Percentiles rank a stretch among this genome's conserved stretches.
phyloP scores from a whole-genome alignment of 2,797 vertebrate species.

The Platalea minor region DNA sequence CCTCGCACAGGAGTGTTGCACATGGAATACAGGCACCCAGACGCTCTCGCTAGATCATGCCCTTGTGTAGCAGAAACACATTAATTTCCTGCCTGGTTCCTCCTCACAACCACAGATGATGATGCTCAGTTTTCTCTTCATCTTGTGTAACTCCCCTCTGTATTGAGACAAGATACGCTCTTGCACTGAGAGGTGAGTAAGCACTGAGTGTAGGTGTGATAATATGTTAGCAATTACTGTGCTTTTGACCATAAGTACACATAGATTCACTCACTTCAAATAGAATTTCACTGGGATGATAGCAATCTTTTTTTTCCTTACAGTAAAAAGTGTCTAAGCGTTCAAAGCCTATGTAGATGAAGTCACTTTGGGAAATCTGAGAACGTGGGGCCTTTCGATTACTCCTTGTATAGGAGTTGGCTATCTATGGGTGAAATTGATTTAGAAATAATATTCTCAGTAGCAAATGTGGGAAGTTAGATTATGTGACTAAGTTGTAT shows the following conservation, averaged over 20 bases:
- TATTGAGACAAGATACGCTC: not conserved
- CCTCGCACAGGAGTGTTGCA: not conserved
- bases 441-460: not conserved
- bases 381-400: not conserved
- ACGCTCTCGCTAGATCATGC: rapidly evolving
- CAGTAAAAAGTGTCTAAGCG: not conserved
- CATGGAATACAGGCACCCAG: rapidly evolving
- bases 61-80: not conserved
- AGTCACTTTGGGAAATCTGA: not conserved
- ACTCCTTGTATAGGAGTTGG: not conserved
- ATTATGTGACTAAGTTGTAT: not conserved
- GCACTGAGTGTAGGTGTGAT: not conserved
- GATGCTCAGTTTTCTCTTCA: not conserved
- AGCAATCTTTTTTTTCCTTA: not conserved
- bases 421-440: not conserved
- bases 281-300: not conserved
- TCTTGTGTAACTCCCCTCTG: not conserved
- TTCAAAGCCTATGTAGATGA: not conserved
- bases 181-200: not conserved
- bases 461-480: not conserved
- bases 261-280: not conserved
- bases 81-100: not conserved
- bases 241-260: not conserved
- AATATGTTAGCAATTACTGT: not conserved
- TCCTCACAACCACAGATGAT: not conserved